phyloP scores from a whole-genome alignment of 2,797 vertebrate genomes.

The Phataginus tetradactyla region DNA sequence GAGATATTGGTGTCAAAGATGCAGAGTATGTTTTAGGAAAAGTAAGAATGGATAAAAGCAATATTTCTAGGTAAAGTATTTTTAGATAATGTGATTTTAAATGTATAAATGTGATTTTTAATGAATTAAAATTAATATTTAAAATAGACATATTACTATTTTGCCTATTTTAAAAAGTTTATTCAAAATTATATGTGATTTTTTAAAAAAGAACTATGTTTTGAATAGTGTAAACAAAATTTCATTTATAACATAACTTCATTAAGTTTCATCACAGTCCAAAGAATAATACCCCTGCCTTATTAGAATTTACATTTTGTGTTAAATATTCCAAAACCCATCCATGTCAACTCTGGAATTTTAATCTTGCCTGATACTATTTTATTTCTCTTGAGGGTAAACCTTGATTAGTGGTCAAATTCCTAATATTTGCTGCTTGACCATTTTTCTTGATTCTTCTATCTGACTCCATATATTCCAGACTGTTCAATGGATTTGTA shows the following conservation, averaged over 20 bases:
- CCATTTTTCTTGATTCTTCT: too few species aligned
- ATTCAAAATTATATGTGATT: background rate
- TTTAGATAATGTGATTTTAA: background rate
- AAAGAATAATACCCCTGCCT: conserved; percentile 27
- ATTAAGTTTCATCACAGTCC: background rate
- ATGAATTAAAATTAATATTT: background rate
- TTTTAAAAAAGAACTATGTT: background rate
- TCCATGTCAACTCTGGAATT: background rate
- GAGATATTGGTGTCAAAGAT: background rate
- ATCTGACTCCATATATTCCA: too few species aligned
- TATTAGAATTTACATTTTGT: conserved; percentile 43
- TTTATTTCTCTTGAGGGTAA: background rate
- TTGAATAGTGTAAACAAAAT: background rate
- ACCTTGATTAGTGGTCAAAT: background rate
- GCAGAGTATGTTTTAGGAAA: background rate
- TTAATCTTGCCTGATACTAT: background rate
- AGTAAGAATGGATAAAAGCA: background rate
- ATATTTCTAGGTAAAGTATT: background rate
- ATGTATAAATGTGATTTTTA: background rate
- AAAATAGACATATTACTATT: background rate
- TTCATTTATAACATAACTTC: background rate
- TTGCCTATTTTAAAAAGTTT: background rate
- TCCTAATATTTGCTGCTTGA: too few species aligned
- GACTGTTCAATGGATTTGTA: too few species aligned
- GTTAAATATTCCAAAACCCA: conserved; percentile 17